Evolutionary conservation across 2,113 vertebrate genomes (phyloP), one percentile per base, ranked within the genome.

Genomic region (Marmota flaviventris): DNA sequence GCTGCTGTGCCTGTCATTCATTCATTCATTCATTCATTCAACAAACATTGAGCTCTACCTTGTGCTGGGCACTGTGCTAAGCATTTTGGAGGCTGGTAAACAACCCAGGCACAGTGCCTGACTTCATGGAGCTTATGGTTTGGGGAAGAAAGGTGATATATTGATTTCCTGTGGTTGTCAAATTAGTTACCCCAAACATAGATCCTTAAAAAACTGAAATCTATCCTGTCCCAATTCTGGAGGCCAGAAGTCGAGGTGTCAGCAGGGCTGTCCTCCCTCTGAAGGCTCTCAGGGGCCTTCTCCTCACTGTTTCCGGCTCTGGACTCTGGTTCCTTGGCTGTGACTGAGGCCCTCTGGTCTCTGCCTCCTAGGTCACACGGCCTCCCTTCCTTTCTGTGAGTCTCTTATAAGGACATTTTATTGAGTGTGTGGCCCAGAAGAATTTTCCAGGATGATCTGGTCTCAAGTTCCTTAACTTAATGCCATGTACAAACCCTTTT

Each of bases 91-190:
- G 63, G 51, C 29, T n/a, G 53, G 12, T n/a, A 72, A 39, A n/a
- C 11, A 6, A 48, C 0, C 14, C 25, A 72, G 34, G 34, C 13
- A 4, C 10, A 22, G 25, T 13, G 48, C 10, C 42, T 85, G 65
- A 34, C 65, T 4, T 82, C 34, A 20, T 2, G 4, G 75, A 37
- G 45, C 12, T 45, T 0, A 34, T 0, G 2, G 16, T 69, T 70
- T 72, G 17, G 51, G 51, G 10, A 87, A 83, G 14, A 53, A 25
- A 27, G 45, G 37, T 4, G 42, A 34, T 18, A 10, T 10, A 20
- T n/a, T 51, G 18, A 16, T 77, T 90, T 77, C 20, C 24, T 39
- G 5, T 12, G 67, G 61, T 20, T 29, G 32, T 12, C 14, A 2
- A 65, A 29, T 87, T 45, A 37, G 39, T 89, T 22, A 42, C 39